These are phyloP conservation scores for Falco biarmicus DNA, from an alignment of 2,797 vertebrate species.

Conservation along the genomic window DNA sequence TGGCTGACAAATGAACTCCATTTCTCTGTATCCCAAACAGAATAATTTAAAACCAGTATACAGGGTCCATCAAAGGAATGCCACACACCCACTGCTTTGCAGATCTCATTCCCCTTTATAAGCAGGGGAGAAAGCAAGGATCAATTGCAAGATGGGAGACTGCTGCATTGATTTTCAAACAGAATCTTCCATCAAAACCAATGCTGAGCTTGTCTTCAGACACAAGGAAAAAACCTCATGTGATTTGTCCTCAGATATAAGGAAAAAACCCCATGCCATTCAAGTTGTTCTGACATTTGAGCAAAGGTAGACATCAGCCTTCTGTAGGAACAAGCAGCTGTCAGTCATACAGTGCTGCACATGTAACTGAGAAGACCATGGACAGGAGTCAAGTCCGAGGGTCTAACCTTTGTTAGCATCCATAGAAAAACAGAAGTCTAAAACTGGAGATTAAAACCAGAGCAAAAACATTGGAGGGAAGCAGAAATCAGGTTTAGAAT, in stretches of 20 bases:
- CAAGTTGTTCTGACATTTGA: neutral
- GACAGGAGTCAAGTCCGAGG: neutral
- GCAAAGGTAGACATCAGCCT: neutral
- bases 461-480: neutral
- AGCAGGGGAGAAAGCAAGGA: neutral
- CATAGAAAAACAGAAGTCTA: neutral
- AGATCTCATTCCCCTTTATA: constrained; percentile 8
- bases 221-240: neutral
- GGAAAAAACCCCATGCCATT: neutral
- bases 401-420: neutral
- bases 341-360: neutral
- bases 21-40: constrained; percentile 38
- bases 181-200: constrained; percentile 58
- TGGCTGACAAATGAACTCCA: constrained; percentile 22
- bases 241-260: neutral
- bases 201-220: neutral
- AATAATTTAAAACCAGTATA: constrained; percentile 55
- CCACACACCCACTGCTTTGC: constrained; percentile 1
- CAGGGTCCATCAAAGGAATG: constrained; percentile 18
- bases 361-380: neutral
- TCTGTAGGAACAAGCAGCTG: neutral
- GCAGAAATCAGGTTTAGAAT: neutral
- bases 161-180: constrained; percentile 51
- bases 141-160: constrained; percentile 30
- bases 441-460: neutral